Percentiles rank a stretch among this genome's conserved stretches.
Conservation (phyloP, 92 coral and sea anemone species). For the Ricordea florida region DNA sequence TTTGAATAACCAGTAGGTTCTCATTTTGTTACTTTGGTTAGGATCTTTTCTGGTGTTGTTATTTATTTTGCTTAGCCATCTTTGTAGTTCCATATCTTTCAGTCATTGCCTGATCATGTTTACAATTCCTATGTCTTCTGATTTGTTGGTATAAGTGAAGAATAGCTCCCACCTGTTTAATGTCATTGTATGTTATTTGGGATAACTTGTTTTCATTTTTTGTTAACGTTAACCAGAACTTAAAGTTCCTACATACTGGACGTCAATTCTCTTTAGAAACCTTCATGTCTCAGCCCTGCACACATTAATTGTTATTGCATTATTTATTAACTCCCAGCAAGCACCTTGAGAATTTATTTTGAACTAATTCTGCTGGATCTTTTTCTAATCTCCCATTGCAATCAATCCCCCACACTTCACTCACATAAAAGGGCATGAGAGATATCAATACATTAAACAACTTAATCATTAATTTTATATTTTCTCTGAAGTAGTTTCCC, state of each 20-base stretch:
- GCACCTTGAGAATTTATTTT: constrained; percentile 34
- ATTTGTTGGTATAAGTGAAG: too few species aligned
- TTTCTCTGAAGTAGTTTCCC: constrained; percentile 15
- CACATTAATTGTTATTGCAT: constrained; percentile 13
- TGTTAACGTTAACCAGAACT: constrained; percentile 28
- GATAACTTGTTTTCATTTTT: not conserved
- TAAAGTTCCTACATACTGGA: constrained; percentile 23
- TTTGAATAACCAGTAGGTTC: too few species aligned
- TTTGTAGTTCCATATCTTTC: too few species aligned
- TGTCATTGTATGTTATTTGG: constrained; percentile 8
- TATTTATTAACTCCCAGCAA: constrained; percentile 31
- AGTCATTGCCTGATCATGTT: too few species aligned
- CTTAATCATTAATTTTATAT: constrained; percentile 5
- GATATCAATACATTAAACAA: constrained; percentile 3
- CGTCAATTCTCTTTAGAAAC: too few species aligned
- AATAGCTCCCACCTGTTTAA: too few species aligned
- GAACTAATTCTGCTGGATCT: constrained; percentile 39
- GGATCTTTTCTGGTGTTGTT: too few species aligned
- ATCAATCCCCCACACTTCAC: constrained; percentile 33
- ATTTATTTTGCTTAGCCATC: too few species aligned
- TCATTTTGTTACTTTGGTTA: too few species aligned
- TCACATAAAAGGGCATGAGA: too few species aligned
- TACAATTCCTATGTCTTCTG: too few species aligned
- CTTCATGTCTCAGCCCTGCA: constrained; percentile 34
- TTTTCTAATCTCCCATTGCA: constrained; percentile 10